Conservation (phyloP, 2,888 invertebrate genomes). For the Venustoraphidia nigricollis region DNA sequence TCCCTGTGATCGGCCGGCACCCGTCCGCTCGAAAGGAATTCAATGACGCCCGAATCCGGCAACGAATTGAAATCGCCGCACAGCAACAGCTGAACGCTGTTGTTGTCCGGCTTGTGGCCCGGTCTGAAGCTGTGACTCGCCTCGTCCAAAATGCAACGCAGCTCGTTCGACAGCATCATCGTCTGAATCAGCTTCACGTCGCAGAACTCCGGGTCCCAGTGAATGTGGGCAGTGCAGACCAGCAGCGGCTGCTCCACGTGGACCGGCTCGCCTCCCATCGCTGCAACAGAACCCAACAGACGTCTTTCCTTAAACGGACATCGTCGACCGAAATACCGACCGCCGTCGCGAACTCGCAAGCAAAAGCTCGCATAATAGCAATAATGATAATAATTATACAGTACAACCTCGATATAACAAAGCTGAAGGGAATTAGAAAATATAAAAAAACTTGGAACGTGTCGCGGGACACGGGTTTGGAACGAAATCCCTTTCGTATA, state of each 20-base stretch:
- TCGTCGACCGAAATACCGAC: too few relatives aligned
- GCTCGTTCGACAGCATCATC: conserved; percentile 95
- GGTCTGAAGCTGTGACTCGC: conserved; percentile 64
- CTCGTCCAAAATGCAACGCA: conserved; percentile 76
- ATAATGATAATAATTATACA: too few relatives aligned
- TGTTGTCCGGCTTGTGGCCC: conserved; percentile 54
- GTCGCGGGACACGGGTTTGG: too few relatives aligned
- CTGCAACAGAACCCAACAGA: too few relatives aligned
- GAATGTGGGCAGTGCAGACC: conserved; percentile 97
- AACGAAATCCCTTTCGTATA: too few relatives aligned
- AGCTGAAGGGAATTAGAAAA: too few relatives aligned
- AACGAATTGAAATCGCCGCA: conserved; percentile 98
- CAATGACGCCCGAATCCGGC: conserved; percentile 94
- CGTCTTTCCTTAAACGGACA: too few relatives aligned
- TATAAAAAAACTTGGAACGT: too few relatives aligned
- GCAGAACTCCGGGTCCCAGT: conserved; percentile 99
- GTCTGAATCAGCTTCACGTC: conserved; percentile 99
- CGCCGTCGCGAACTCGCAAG: too few relatives aligned
- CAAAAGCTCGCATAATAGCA: too few relatives aligned
- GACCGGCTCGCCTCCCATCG: conserved; percentile 41
- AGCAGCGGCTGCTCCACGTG: conserved; percentile 73
- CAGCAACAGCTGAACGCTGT: conserved; percentile 77
- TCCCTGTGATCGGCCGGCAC: conserved; percentile 87
- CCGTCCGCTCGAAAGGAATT: conserved; percentile 82
- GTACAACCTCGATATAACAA: too few relatives aligned